Percentiles rank a stretch among this genome's conserved stretches.
Evolutionary conservation across 2,888 invertebrate species (phyloP).

Genomic region (Scrobipalpa costella): DNA sequence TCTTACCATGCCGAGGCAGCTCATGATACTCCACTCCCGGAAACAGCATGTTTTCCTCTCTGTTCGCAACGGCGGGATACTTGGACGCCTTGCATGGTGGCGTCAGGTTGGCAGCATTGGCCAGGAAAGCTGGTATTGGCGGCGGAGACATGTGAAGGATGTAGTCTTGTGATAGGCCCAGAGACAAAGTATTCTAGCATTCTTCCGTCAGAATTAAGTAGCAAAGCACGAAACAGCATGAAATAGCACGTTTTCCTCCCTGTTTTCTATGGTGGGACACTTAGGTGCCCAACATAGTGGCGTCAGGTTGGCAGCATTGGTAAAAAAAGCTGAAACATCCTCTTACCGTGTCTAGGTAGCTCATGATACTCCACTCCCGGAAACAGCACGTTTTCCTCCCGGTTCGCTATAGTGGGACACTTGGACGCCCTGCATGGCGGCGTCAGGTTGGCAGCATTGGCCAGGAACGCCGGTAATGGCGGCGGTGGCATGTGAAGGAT

Average conservation of each 20-base stretch:
- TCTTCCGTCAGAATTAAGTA: no score
- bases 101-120: conserved; percentile 78
- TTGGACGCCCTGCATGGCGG: conserved; percentile 85
- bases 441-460: conserved; percentile 78
- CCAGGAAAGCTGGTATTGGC: conserved; percentile 88
- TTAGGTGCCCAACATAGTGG: conserved; percentile 85
- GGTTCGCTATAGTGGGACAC: conserved; percentile 78
- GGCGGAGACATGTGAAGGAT: conserved; percentile 93
- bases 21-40: conserved; percentile 90
- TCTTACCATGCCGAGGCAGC: conserved; percentile 86
- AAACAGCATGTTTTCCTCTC: conserved; percentile 75
- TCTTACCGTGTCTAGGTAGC: background rate
- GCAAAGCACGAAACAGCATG: no score
- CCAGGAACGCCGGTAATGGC: conserved; percentile 88
- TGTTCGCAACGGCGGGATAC: conserved; percentile 79
- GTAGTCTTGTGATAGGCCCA: conserved; percentile 90
- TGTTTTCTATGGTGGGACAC: conserved; percentile 78
- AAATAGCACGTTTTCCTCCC: conserved; percentile 75
- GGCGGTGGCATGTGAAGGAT: conserved; percentile 93
- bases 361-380: conserved; percentile 88
- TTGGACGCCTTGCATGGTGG: conserved; percentile 85
- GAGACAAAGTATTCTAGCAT: conserved; percentile 80
- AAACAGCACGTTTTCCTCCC: conserved; percentile 75
- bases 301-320: conserved; percentile 78
- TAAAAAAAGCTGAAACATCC: conserved; percentile 34